These are phyloP conservation scores for Dysdera silvatica DNA, from an alignment of 1,140 invertebrate genomes.

Conservation along the genomic window DNA sequence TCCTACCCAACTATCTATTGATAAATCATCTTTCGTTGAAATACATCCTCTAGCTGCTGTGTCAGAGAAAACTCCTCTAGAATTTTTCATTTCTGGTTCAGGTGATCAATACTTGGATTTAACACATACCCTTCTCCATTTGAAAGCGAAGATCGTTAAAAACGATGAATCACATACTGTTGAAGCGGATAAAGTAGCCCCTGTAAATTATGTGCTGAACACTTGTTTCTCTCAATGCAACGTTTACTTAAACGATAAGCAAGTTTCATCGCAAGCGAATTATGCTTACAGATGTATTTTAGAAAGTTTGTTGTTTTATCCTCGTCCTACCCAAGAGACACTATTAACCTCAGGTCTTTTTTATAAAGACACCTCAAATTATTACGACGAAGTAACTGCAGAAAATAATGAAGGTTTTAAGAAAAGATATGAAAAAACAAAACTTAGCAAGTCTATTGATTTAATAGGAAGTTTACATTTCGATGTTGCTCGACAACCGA, in stretches of 20 bases:
- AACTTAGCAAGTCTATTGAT: not conserved
- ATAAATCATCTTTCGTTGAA: not conserved
- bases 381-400: not conserved
- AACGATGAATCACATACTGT: not conserved
- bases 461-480: not conserved
- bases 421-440: not conserved
- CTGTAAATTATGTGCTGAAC: constrained; percentile 15
- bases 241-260: constrained; percentile 5
- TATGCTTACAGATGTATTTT: not conserved
- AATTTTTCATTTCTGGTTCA: constrained; percentile 9
- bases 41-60: not conserved
- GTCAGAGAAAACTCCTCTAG: not conserved
- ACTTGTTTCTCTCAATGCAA: constrained; percentile 3
- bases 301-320: constrained; percentile 1
- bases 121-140: not conserved
- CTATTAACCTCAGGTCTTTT: not conserved
- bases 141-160: constrained; percentile 1
- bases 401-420: not conserved
- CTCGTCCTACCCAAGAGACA: constrained; percentile 1
- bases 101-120: constrained; percentile 12
- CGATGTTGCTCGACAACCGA: constrained; percentile 4
- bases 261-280: not conserved
- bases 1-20: not conserved
- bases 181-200: not conserved
- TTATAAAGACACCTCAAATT: not conserved